Base-by-base conservation (phyloP, 1,140 invertebrate species). In the Potamilus streckersoni region DNA sequence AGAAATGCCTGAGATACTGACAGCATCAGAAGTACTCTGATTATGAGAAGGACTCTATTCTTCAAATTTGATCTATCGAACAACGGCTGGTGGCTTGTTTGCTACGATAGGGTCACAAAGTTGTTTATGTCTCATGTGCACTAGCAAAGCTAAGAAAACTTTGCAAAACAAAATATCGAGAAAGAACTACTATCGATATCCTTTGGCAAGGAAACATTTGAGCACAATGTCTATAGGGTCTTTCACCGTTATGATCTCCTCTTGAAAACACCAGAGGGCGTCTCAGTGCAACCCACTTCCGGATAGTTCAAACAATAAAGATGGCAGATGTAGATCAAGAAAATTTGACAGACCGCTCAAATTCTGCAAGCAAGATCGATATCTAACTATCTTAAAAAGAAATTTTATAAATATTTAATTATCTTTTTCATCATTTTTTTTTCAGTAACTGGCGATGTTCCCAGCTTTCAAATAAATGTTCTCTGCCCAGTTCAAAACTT, bases 191-290 rank as follows among this genome's bases (percentile, higher is more conserved):
- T 84, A 8, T 76, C 82, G 31, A 75, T 82, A 17, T 60, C 81
- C 11, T 85, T 88, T 84, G 90, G 89, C 13, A 85, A 92, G 13
- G 85, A 89, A 69, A 91, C 89, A 81, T 93, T 92, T 84, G 84
- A 91, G 20, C 82, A 91, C 60, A 93, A 91, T 80, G 76, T 91
- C 15, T 91, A 84, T 85, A 92, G 89, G 60, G 81, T 81, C 23
- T 64, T 31, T 31, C 27, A 31, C 27, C 2, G 27, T 31, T 31
- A 31, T 31, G 0, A 31, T 3, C 27, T 31, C 27, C 27, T 2
- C 27, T 3, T 31, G 27, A 31, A 31, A 31, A 31, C 27, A 31
- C 27, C 27, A 31, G 27, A 31, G 27, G 27, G 27, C 27, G 27
- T 31, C 27, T 31, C 27, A 2, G 27, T 31, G 27, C 27, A 27